Base-by-base conservation (phyloP, 2,113 vertebrate species). In the Gymnobelideus leadbeateri region DNA sequence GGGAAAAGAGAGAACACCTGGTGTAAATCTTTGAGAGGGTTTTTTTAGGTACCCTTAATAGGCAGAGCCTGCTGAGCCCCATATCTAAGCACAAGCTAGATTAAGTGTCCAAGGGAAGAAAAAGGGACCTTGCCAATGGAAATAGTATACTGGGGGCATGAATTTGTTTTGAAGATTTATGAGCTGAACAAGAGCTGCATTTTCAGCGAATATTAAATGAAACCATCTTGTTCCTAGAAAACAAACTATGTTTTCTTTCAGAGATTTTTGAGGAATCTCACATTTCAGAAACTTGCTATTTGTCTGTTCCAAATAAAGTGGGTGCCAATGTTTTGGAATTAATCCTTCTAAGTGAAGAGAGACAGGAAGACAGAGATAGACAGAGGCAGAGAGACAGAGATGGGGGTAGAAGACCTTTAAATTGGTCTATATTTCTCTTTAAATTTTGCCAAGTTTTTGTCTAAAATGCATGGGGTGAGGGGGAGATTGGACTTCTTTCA, bases 121-220 rank as follows among this genome's bases (percentile, higher is more conserved):
- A 91, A 97, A 91, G 93, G 10, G n/a, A 92, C 52, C 84, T 94
- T 50, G 84, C 91, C 96, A 96, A 93, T 68, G 94, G 97, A 97
- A 97, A 97, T 57, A 90, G 91, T 92, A 77, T 31, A 50, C 50
- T 19, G 28, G 90, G 52, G 89, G 51, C 43, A 51, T 49, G 94
- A 93, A 49, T 96, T 94, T 95, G 92, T 54, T 97, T 92, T 94
- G 46, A 89, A 94, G 96, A 98, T 97, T 97, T 94, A 97, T 93
- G 90, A 96, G 84, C 95, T 91, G 95, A 96, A 96, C 95, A 94
- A 91, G 92, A 96, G 96, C 91, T 93, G 94, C 28, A 47, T 16
- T 97, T 93, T 91, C 37, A 96, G 94, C 96, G 95, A 96, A 91
- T 97, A 89, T 93, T 95, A 94, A 96, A 92, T 95, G 84, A 96